phyloP scores from a whole-genome alignment of 2,113 vertebrate genomes.

The Oryzias woworae region DNA sequence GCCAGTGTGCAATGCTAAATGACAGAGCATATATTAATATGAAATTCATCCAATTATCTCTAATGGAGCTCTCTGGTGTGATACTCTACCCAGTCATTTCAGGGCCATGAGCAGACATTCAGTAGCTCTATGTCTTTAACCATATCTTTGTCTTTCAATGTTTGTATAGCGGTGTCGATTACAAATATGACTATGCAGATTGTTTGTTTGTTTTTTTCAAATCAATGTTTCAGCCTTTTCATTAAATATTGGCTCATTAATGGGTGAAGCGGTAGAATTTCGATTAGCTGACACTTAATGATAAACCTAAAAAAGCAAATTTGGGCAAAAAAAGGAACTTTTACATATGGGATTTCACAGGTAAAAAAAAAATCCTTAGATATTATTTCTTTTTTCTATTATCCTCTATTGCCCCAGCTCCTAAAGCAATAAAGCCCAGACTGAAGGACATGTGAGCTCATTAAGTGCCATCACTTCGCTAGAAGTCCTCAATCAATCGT shows the following conservation, averaged over 20 bases:
- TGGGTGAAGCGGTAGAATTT: background rate
- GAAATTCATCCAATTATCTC: slow-evolving; percentile 69
- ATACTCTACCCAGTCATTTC: slow-evolving; percentile 62
- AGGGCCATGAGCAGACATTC: slow-evolving; percentile 53
- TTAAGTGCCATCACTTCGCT: too few species aligned
- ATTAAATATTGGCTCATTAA: background rate
- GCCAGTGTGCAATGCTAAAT: slow-evolving; percentile 66
- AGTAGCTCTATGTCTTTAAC: slow-evolving; percentile 23
- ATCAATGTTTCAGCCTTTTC: background rate
- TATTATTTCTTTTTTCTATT: too few species aligned
- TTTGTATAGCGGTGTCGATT: background rate
- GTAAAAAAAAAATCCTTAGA: too few species aligned
- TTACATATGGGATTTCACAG: too few species aligned
- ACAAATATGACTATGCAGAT: background rate
- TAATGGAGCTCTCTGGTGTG: slow-evolving; percentile 65
- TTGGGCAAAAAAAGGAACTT: too few species aligned
- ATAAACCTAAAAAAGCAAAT: too few species aligned
- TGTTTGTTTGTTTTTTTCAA: background rate
- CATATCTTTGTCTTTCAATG: slow-evolving; percentile 16
- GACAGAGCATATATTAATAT: slow-evolving; percentile 72
- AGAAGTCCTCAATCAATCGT: too few species aligned
- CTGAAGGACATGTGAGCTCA: too few species aligned
- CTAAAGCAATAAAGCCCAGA: too few species aligned
- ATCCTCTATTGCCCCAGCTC: too few species aligned
- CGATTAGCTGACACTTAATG: too few species aligned